Conservation (phyloP, 2,797 vertebrate genomes). For the Emys orbicularis region DNA sequence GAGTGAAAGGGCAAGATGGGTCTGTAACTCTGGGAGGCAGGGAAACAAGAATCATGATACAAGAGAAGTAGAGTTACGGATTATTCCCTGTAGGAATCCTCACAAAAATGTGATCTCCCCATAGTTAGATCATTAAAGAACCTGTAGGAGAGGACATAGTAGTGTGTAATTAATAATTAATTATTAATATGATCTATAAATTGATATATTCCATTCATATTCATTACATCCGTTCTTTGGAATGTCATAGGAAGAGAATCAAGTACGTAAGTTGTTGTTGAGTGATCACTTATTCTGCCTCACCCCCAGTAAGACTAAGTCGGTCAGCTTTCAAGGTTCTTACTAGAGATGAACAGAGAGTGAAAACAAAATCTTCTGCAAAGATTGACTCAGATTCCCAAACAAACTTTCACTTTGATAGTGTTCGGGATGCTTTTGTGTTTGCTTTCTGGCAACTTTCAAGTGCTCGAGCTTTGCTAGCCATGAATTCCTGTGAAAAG, state of each 20-base stretch:
- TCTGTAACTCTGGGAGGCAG: neutral
- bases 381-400: neutral
- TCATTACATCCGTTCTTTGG: neutral
- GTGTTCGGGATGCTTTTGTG: neutral
- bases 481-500: neutral
- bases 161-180: slow-evolving; percentile 31
- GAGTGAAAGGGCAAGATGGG: neutral
- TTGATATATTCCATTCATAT: slow-evolving; percentile 22
- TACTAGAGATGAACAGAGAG: neutral
- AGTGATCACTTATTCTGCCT: neutral
- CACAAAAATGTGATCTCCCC: slow-evolving; percentile 13
- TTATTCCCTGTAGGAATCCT: neutral
- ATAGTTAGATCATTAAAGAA: slow-evolving; percentile 20
- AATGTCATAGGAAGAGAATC: slow-evolving; percentile 5
- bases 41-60: neutral
- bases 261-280: neutral
- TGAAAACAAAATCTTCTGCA: neutral
- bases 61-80: neutral
- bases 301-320: neutral
- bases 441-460: neutral
- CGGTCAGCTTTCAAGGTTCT: neutral
- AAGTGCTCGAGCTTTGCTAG: neutral
- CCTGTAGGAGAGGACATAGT: neutral
- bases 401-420: neutral
- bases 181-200: slow-evolving; percentile 53